Evolutionary conservation across 2,113 vertebrate species (phyloP), one percentile per base, ranked within the genome.

Genomic region (Phoxinus phoxinus): DNA sequence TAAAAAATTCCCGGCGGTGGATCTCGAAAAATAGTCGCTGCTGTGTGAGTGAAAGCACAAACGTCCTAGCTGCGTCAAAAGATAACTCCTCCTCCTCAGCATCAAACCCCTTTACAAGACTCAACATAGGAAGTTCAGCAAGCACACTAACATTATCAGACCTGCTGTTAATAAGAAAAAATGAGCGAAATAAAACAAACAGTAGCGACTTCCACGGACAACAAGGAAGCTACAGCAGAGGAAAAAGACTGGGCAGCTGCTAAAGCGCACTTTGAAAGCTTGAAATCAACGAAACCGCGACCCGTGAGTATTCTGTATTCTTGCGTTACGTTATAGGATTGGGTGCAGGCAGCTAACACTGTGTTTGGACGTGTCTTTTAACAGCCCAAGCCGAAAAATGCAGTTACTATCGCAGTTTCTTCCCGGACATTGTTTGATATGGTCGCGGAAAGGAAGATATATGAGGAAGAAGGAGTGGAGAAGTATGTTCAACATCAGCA

Each of bases 381-480:
- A 6, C 92, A 99, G 98, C 97, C 97, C 84, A 99, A 97, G 88
- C 96, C 97, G 30, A 93, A 89, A 76, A 89, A 93, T 37, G 98
- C 98, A 0, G 95, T 99, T 78, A 98, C 98, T 4, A 93, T 99
- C 71, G 97, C 97, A 0, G 96, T 99, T 10, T 99, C 98, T 1
- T 98, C 98, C 6, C 94, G 96, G 25, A 95, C 95, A 0, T 95
- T 99, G 84, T 99, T 99, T 91, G 92, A 98, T 90, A 95, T 99
- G 96, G 92, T 92, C 86, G 95, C 93, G 0, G 97, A 97, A 90
- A 95, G 92, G 89, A 95, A 94, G 85, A 91, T 99, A 88, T 98
- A 93, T 1, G 94, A 96, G 73, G 92, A 97, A 0, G 91, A 96
- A 2, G 98, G 98, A 0, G 1, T 99, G 51, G 98, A 99, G 88